Conservation (phyloP, 2,888 invertebrate genomes). For the Poecilus cupreus region DNA sequence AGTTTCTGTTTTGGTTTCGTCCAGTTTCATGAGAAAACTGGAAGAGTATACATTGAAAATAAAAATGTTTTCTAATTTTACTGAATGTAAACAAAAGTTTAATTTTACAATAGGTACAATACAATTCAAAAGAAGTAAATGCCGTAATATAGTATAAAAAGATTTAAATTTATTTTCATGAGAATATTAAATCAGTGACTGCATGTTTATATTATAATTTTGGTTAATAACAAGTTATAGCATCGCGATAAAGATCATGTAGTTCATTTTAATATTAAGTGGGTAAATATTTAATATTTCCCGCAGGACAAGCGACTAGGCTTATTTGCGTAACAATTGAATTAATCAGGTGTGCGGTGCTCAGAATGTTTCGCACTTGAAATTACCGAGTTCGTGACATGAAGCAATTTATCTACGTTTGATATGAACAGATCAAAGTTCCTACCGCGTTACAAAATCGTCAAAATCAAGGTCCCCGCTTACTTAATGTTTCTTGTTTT, state of each 20-base stretch:
- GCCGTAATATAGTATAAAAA: no score
- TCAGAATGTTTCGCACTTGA: constrained; percentile 44
- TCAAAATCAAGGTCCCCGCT: constrained; percentile 15
- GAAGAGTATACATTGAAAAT: no score
- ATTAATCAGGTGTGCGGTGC: constrained; percentile 38
- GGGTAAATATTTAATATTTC: constrained; percentile 21
- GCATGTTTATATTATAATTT: not conserved
- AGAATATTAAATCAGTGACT: not conserved
- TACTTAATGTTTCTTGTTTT: not conserved
- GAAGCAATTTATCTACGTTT: constrained; percentile 51
- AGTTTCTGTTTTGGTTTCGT: no score
- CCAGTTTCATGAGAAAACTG: no score
- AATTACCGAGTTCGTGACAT: constrained; percentile 52
- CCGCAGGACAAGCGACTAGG: not conserved
- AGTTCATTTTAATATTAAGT: constrained; percentile 7
- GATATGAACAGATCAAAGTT: constrained; percentile 54
- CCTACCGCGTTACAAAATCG: constrained; percentile 21
- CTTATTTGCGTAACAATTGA: constrained; percentile 43
- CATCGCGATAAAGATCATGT: not conserved
- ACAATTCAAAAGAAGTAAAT: no score
- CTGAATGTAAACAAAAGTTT: no score
- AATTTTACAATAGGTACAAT: no score
- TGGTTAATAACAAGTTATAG: not conserved
- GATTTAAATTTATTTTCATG: not conserved
- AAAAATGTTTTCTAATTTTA: no score